Evolutionary conservation across 2,888 invertebrate species (phyloP), one percentile per base, ranked within the genome.

Genomic region (Erpobdella octoculata): DNA sequence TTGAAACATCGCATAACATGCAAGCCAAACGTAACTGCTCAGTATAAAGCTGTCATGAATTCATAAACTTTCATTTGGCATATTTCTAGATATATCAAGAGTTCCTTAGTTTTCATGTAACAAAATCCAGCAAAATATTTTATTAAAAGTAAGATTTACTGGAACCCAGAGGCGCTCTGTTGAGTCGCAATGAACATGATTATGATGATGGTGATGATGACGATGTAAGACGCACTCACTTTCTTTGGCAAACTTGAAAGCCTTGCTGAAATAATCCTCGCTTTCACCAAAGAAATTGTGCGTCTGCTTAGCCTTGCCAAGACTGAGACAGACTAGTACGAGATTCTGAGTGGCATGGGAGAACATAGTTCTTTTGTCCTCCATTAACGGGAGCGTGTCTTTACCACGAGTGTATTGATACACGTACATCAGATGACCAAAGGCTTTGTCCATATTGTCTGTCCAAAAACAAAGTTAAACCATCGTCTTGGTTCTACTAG

Each of bases 161-260:
- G n/a, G n/a, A n/a, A n/a, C n/a, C n/a, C n/a, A n/a, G n/a, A n/a
- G n/a, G n/a, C n/a, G n/a, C n/a, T n/a, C n/a, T n/a, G n/a, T n/a
- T n/a, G n/a, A n/a, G n/a, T n/a, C n/a, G n/a, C n/a, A n/a, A n/a
- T n/a, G n/a, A n/a, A n/a, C n/a, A n/a, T n/a, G n/a, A n/a, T n/a
- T n/a, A n/a, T n/a, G n/a, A n/a, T n/a, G n/a, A n/a, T n/a, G n/a
- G n/a, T n/a, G n/a, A n/a, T n/a, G n/a, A n/a, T n/a, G n/a, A n/a
- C n/a, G n/a, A n/a, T 41, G 46, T 41, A 41, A n/a, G 62, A 28
- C 31, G n/a, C 18, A n/a, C 35, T 9, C 58, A 69, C 69, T 69
- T 53, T 69, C 69, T 53, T 15, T 48, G n/a, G 69, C 69, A 28
- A 69, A 69, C 36, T 69, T 69, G 58, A 9, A 48, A 2, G 69